Percentiles rank a stretch among this genome's conserved stretches.
These are phyloP conservation scores for Phalacrocorax brasilianus DNA, from an alignment of 2,113 vertebrate genomes.

Conservation along the genomic window DNA sequence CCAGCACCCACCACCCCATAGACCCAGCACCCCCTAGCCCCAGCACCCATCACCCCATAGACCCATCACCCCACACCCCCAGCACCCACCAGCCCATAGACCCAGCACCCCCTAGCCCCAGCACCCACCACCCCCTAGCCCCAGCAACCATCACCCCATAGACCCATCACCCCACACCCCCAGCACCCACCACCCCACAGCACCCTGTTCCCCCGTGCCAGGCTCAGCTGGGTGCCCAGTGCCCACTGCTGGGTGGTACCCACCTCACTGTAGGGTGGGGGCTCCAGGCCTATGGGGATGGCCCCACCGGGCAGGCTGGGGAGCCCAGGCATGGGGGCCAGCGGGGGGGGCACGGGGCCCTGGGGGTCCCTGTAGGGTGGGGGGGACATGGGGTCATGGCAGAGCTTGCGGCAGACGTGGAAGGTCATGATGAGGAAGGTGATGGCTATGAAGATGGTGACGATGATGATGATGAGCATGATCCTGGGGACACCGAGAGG, in stretches of 20 bases:
- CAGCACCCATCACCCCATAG: neutral
- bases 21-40: neutral
- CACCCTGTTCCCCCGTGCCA: too few relatives aligned
- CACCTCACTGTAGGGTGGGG: slow-evolving; percentile 12
- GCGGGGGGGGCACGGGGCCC: neutral
- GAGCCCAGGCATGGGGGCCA: neutral
- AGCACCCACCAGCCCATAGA: neutral
- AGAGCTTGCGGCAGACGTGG: neutral
- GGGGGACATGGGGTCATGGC: neutral
- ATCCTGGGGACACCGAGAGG: neutral
- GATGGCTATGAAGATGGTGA: neutral
- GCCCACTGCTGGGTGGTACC: neutral
- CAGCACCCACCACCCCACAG: neutral
- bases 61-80: neutral
- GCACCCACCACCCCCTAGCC: neutral
- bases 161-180: neutral
- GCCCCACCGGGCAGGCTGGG: neutral
- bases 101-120: too few relatives aligned
- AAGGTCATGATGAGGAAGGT: neutral
- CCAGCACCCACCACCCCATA: neutral
- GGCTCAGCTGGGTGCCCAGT: neutral
- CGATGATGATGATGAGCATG: neutral
- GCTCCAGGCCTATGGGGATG: neutral
- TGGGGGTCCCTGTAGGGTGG: neutral
- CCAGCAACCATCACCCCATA: neutral